Conservation (phyloP, 1,140 invertebrate species). For the Bradynema listronoti region DNA sequence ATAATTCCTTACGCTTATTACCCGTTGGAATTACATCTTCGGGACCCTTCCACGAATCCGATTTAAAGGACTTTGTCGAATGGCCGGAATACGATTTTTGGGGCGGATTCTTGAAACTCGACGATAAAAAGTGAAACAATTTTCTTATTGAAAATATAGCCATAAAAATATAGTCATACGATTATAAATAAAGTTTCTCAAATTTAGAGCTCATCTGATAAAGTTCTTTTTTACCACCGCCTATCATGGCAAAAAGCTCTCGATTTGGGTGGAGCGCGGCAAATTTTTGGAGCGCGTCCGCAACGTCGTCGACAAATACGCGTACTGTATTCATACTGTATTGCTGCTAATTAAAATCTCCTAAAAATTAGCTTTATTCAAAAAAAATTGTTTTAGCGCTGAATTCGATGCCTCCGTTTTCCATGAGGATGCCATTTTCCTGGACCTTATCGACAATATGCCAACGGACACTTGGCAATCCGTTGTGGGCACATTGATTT, state of each 20-base stretch:
- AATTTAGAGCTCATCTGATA: slow-evolving; percentile 41
- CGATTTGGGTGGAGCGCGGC: slow-evolving; percentile 49
- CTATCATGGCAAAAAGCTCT: slow-evolving; percentile 51
- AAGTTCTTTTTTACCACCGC: slow-evolving; percentile 58
- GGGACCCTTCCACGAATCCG: slow-evolving; percentile 40
- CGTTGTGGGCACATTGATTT: slow-evolving; percentile 49
- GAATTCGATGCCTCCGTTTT: slow-evolving; percentile 54
- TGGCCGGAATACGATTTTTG: slow-evolving; percentile 55
- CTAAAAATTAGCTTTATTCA: neutral
- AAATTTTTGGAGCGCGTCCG: slow-evolving; percentile 52
- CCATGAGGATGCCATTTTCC: slow-evolving; percentile 52
- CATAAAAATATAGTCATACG: slow-evolving; percentile 7
- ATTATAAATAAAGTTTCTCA: neutral
- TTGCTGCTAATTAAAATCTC: too few relatives aligned
- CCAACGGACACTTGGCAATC: slow-evolving; percentile 59
- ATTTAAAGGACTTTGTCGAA: slow-evolving; percentile 43
- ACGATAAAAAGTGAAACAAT: slow-evolving; percentile 42
- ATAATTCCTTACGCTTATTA: too few relatives aligned
- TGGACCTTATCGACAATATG: slow-evolving; percentile 60
- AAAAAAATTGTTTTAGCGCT: slow-evolving; percentile 28
- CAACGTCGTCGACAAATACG: slow-evolving; percentile 49
- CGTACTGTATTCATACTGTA: slow-evolving; percentile 37
- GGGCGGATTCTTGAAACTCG: slow-evolving; percentile 48
- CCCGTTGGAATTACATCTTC: too few relatives aligned
- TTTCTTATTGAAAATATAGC: neutral